Evolutionary conservation across 2,797 vertebrate species (phyloP).

Genomic region (Apogon hyalosoma): DNA sequence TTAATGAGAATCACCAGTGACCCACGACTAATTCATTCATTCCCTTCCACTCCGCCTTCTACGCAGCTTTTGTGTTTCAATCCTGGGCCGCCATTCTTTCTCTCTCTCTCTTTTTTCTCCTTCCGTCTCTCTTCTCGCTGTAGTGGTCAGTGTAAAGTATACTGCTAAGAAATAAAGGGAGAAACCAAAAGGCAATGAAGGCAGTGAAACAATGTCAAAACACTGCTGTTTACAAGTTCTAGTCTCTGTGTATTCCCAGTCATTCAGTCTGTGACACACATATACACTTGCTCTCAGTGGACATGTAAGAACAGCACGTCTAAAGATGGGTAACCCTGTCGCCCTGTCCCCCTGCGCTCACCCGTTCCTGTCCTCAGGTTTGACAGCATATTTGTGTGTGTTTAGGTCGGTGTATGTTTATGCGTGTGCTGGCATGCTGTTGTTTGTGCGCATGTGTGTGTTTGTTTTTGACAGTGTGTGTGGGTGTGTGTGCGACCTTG

Average conservation of each 20-base stretch:
- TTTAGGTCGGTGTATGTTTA: slow-evolving; percentile 37
- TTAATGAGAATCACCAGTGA: slow-evolving; percentile 99
- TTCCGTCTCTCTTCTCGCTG: slow-evolving; percentile 38
- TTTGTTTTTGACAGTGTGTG: slow-evolving; percentile 65
- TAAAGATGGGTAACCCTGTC: slow-evolving; percentile 82
- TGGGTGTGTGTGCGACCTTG: slow-evolving; percentile 75
- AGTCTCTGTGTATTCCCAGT: slow-evolving; percentile 65
- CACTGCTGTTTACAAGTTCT: slow-evolving; percentile 70
- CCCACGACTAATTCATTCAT: slow-evolving; percentile 99
- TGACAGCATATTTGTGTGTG: slow-evolving; percentile 79
- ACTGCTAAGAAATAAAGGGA: slow-evolving; percentile 26
- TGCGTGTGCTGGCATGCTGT: slow-evolving; percentile 33
- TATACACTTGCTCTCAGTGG: slow-evolving; percentile 56
- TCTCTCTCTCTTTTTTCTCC: slow-evolving; percentile 22
- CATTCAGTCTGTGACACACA: slow-evolving; percentile 59
- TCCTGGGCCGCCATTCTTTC: slow-evolving; percentile 63
- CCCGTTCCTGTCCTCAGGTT: slow-evolving; percentile 78
- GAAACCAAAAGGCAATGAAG: slow-evolving; percentile 30
- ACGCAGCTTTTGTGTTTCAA: slow-evolving; percentile 83
- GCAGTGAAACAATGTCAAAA: slow-evolving; percentile 51
- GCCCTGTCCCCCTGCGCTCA: slow-evolving; percentile 75
- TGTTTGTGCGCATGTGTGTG: slow-evolving; percentile 58
- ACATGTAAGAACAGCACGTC: slow-evolving; percentile 80
- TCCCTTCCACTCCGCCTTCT: slow-evolving; percentile 91
- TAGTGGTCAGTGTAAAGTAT: slow-evolving; percentile 47